Evolutionary conservation across 2,113 vertebrate species (phyloP), one percentile per base, ranked within the genome.

Genomic region (Dicerorhinus sumatrensis): DNA sequence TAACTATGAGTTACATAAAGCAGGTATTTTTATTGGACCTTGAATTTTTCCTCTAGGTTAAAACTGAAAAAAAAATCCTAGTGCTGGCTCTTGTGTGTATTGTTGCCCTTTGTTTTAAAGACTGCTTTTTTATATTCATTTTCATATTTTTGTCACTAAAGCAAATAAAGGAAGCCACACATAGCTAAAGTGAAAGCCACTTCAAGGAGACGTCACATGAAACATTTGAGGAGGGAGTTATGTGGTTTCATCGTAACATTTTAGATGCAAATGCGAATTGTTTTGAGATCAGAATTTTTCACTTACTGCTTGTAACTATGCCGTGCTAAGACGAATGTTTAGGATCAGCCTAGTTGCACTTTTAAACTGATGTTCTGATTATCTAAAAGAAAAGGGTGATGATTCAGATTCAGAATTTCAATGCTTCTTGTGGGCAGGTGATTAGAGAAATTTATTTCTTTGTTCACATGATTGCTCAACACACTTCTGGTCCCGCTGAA

Each of bases 161-260:
- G 98, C 96, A 98, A 95, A 97, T 96, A 94, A 96, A 98, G 98
- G 98, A 99, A 99, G 97, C 98, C 98, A 92, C 99, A 98, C 95
- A 93, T 91, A 98, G 98, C 98, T 98, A 97, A 98, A 98, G 97
- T 97, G 98, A 98, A 98, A 98, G 98, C 98, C 98, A 98, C 98
- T 99, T 99, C 98, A 99, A 98, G 98, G 98, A 97, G 82, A 72
- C 25, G 58, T 98, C 54, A 73, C 97, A 95, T 97, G 97, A 97
- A 96, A 96, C 89, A 88, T 97, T 97, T 90, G 94, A 98, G 92
- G 63, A 76, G 51, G 77, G 94, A 97, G 96, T 90, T 98, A 54
- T 99, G 98, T 98, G 98, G 98, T 98, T 99, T 98, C 89, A 51
- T 12, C 18, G 91, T 97, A 95, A 96, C 97, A 94, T 93, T 97